Evolutionary conservation across 64 coral and sea anemone genomes (phyloP).

Genomic region (Porites lutea): DNA sequence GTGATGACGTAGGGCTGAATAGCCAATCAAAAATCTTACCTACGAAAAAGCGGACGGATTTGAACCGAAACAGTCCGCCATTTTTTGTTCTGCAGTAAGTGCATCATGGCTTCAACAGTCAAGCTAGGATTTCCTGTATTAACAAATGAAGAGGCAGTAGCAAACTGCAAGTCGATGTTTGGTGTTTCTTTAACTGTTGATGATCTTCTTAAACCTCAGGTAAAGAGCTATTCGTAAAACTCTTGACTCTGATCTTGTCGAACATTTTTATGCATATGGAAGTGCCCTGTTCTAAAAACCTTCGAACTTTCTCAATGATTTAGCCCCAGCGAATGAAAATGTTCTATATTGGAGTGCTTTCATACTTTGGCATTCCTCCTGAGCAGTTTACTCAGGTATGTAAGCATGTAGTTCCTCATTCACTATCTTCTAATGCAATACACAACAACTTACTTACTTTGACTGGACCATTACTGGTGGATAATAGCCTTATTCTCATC

Average conservation of each 20-base stretch:
- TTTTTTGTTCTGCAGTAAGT: not conserved
- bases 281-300: too few relatives aligned
- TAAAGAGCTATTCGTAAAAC: not conserved
- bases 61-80: slow-evolving; percentile 26
- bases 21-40: slow-evolving; percentile 19
- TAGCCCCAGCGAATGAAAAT: slow-evolving; percentile 61
- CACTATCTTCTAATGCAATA: too few relatives aligned
- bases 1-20: not conserved
- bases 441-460: too few relatives aligned
- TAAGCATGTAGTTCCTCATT: not conserved
- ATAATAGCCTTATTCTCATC: too few relatives aligned
- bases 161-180: slow-evolving; percentile 56
- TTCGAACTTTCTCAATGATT: not conserved
- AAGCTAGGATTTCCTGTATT: slow-evolving; percentile 51
- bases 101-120: not conserved
- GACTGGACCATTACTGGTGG: too few relatives aligned
- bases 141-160: slow-evolving; percentile 62
- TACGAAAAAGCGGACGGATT: slow-evolving; percentile 1
- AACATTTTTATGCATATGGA: too few relatives aligned
- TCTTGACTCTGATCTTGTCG: too few relatives aligned
- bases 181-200: slow-evolving; percentile 47
- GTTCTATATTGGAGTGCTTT: slow-evolving; percentile 63
- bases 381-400: slow-evolving; percentile 75
- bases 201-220: slow-evolving; percentile 47
- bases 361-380: slow-evolving; percentile 55